Evolutionary conservation across 2,888 invertebrate genomes (phyloP).

Genomic region (Pseudococcus jackbeardsleyi): DNA sequence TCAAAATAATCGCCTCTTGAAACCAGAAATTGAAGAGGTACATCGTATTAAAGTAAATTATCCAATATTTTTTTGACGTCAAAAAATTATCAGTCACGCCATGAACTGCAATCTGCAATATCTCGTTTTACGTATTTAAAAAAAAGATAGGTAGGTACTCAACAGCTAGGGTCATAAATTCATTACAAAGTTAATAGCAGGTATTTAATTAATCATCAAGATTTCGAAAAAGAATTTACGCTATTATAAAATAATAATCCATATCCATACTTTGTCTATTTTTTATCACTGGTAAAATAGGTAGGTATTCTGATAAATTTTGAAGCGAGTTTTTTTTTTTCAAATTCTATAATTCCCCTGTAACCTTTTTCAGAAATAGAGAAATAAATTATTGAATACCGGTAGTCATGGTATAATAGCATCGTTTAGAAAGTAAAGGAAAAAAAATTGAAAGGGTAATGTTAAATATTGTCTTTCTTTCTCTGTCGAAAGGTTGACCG

Average conservation of each 20-base stretch:
- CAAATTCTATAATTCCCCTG: no score
- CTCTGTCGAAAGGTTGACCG: background rate
- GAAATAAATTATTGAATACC: no score
- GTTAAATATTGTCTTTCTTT: background rate
- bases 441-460: background rate
- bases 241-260: no score
- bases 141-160: background rate
- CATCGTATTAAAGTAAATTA: background rate
- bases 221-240: background rate
- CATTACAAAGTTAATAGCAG: background rate
- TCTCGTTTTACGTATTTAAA: background rate
- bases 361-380: no score
- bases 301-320: no score
- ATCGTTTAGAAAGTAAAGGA: background rate
- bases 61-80: background rate
- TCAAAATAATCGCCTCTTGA: no score
- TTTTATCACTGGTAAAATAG: no score
- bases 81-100: background rate
- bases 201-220: slow-evolving; percentile 8
- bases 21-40: no score
- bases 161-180: background rate
- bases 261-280: no score
- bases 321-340: no score
- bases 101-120: background rate
- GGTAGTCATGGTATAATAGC: background rate